Evolutionary conservation across 1,140 invertebrate species (phyloP).

Genomic region (Bombus soroeensis): DNA sequence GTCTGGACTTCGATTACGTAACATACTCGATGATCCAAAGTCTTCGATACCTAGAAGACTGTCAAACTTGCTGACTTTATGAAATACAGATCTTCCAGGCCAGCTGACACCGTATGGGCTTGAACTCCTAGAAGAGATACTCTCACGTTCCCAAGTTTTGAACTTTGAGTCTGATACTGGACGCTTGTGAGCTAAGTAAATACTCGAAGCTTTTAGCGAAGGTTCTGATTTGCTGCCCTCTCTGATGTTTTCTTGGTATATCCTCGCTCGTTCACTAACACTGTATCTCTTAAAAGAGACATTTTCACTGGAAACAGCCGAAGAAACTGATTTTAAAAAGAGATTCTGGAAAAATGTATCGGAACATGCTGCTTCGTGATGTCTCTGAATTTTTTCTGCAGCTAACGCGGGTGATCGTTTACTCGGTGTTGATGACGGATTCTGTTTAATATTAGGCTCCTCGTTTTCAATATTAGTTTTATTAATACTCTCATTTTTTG

Average conservation of each 20-base stretch:
- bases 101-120: constrained; percentile 77
- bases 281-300: constrained; percentile 80
- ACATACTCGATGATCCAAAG: constrained; percentile 72
- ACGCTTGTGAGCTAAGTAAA: constrained; percentile 87
- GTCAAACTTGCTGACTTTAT: constrained; percentile 79
- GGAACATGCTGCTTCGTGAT: constrained; percentile 84
- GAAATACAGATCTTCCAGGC: constrained; percentile 73
- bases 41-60: constrained; percentile 72
- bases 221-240: constrained; percentile 82
- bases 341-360: constrained; percentile 89
- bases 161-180: constrained; percentile 89
- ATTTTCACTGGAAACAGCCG: constrained; percentile 73
- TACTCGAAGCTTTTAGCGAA: constrained; percentile 83
- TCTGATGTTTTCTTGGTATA: constrained; percentile 83
- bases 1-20: constrained; percentile 73
- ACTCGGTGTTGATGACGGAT: constrained; percentile 18
- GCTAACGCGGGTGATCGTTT: constrained; percentile 61
- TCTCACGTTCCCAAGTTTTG: constrained; percentile 85
- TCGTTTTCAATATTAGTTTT: constrained; percentile 30
- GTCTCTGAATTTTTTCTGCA: constrained; percentile 83
- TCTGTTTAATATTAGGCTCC: neutral
- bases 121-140: constrained; percentile 79
- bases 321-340: constrained; percentile 83
- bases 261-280: constrained; percentile 86
- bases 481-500: neutral